Evolutionary conservation across 2,113 vertebrate genomes (phyloP).

Genomic region (Cepphus grylle): DNA sequence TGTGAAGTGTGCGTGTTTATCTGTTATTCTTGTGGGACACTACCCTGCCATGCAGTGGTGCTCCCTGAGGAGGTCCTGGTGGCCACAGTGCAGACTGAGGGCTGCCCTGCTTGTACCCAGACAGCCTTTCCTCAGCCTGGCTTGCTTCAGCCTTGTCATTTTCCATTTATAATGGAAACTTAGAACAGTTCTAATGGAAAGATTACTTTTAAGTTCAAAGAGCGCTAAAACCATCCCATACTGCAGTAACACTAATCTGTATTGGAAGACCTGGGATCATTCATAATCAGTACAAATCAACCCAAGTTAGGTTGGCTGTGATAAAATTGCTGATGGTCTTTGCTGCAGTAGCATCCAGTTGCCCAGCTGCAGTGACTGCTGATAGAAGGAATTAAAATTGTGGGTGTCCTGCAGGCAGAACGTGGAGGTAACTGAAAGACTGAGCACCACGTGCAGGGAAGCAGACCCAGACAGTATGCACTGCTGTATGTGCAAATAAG

Average conservation of each 20-base stretch:
- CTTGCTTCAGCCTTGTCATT: not conserved
- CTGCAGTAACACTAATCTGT: not conserved
- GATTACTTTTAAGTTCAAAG: not conserved
- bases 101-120: not conserved
- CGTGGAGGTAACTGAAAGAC: not conserved
- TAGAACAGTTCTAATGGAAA: not conserved
- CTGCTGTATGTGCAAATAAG: not conserved
- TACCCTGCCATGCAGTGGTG: not conserved
- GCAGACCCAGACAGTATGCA: not conserved
- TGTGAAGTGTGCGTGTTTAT: not conserved
- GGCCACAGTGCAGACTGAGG: not conserved
- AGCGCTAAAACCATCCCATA: not conserved
- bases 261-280: not conserved
- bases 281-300: not conserved
- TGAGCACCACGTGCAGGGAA: not conserved
- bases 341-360: not conserved
- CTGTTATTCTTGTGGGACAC: constrained; percentile 35
- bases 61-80: not conserved
- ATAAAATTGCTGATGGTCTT: not conserved
- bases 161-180: not conserved
- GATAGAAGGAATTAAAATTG: not conserved
- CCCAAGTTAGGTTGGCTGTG: not conserved
- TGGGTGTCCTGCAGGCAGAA: not conserved
- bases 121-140: not conserved
- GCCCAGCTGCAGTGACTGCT: not conserved